A percentile compares a stretch with the other conserved stretches of the same genome.
These are phyloP conservation scores for Tetragonula carbonaria DNA, from an alignment of 2,888 invertebrate genomes.

Conservation along the genomic window DNA sequence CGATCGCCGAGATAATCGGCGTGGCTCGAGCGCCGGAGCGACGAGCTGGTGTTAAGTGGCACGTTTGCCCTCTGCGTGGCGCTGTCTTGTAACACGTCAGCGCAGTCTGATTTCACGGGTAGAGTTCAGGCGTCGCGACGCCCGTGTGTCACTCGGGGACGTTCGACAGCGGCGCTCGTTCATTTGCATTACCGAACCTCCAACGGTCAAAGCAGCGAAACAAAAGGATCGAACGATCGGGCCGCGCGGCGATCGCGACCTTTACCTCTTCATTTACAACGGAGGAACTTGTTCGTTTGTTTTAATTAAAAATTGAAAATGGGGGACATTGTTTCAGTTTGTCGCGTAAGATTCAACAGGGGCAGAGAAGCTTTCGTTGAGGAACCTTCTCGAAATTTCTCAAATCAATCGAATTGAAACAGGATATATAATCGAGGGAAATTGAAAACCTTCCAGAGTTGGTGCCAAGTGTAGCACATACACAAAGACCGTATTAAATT, in stretches of 20 bases:
- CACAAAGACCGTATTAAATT: neutral
- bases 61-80: conserved; percentile 76
- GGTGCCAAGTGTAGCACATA: neutral
- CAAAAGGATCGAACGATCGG: conserved; percentile 26
- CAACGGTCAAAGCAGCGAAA: conserved; percentile 18
- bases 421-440: fast-evolving
- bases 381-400: neutral
- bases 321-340: neutral
- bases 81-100: conserved; percentile 76
- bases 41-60: conserved; percentile 77
- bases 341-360: neutral
- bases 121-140: conserved; percentile 57
- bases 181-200: conserved; percentile 53
- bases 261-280: neutral
- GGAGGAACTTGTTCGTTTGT: no score
- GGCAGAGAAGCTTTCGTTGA: no score
- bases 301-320: no score
- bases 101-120: conserved; percentile 64
- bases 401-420: neutral
- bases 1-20: conserved; percentile 74
- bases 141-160: conserved; percentile 52
- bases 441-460: neutral
- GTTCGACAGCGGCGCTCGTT: conserved; percentile 51
- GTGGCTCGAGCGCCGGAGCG: conserved; percentile 72
- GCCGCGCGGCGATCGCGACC: conserved; percentile 34